Conservation (phyloP, 2,797 vertebrate species). For the Menidia menidia region DNA sequence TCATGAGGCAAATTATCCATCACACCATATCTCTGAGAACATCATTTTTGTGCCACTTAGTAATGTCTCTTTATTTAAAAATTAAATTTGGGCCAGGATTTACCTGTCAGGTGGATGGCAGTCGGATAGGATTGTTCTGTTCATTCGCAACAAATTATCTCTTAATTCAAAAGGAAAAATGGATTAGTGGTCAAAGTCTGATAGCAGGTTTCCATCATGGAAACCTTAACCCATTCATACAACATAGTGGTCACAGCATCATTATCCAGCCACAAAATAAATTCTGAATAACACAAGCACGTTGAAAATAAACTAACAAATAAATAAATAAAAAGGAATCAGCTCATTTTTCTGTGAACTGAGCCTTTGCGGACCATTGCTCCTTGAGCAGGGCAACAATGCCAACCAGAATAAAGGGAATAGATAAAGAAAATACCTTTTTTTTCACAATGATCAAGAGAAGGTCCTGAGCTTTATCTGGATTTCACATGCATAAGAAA, state of each 20-base stretch:
- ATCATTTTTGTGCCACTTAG: neutral
- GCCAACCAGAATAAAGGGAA: neutral
- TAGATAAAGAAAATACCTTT: neutral
- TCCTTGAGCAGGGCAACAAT: too few species aligned
- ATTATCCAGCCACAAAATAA: too few species aligned
- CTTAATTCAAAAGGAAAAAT: neutral
- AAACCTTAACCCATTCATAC: too few species aligned
- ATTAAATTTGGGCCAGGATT: neutral
- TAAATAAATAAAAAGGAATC: too few species aligned
- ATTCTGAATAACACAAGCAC: too few species aligned
- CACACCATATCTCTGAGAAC: neutral
- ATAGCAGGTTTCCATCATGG: too few species aligned
- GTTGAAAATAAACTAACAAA: too few species aligned
- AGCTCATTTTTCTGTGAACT: too few species aligned
- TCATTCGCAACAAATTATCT: neutral
- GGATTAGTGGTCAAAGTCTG: too few species aligned
- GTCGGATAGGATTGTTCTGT: neutral
- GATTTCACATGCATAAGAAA: neutral
- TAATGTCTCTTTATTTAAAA: neutral
- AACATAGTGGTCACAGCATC: too few species aligned
- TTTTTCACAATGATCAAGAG: neutral
- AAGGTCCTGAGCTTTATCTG: neutral
- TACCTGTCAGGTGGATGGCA: neutral
- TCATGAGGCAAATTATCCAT: too few species aligned
- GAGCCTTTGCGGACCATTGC: too few species aligned